Base-by-base conservation (phyloP, 1,140 invertebrate species). In the Camponotus vicinus region DNA sequence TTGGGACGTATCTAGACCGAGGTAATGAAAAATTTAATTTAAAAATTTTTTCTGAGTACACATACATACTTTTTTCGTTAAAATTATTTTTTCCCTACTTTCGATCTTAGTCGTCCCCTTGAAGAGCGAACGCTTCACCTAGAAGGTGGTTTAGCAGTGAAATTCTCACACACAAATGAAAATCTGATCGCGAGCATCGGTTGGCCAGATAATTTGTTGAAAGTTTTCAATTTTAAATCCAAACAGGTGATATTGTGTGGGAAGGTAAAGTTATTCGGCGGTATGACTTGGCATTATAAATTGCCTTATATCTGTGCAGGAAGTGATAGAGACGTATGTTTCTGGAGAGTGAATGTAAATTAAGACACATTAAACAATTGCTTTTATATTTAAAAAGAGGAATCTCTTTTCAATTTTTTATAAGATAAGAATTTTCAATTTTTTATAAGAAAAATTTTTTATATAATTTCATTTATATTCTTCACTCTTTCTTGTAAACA, bases 281-380 rank as follows among this genome's bases (percentile, higher is more conserved):
- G 96, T 59, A 89, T 97, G 59, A 95, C 95, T 2, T 97, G 96
- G 96, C 97, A 97, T 92, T 96, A 96, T 83, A 95, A 96, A 76
- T 92, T 97, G 78, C 96, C 96, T 0, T 96, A 97, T 77, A 92
- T 97, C 64, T 96, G 96, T 88, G 95, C 96, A 6, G 96, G 95
- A 15, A 96, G 96, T 92, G 96, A 97, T 89, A 94, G 95, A 82
- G 96, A 96, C 91, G 86, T 97, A 21, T 95, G 94, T 88, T 96
- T 97, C 90, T 97, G 97, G 97, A 96, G 96, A 93, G 92, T 97
- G 61, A 95, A 95, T 87, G 94, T 95, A 52, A 96, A 96, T 90
- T 96, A 94, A 95, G 49, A 69, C 27, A 49, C 0, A 75, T 9
- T 27, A 7, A 52, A 52, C 27, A 27, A 21, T 1, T 7, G 15